Percentiles rank a stretch among this genome's conserved stretches.
Conservation (phyloP, 2,888 invertebrate species). For the Athripsodes cinereus region DNA sequence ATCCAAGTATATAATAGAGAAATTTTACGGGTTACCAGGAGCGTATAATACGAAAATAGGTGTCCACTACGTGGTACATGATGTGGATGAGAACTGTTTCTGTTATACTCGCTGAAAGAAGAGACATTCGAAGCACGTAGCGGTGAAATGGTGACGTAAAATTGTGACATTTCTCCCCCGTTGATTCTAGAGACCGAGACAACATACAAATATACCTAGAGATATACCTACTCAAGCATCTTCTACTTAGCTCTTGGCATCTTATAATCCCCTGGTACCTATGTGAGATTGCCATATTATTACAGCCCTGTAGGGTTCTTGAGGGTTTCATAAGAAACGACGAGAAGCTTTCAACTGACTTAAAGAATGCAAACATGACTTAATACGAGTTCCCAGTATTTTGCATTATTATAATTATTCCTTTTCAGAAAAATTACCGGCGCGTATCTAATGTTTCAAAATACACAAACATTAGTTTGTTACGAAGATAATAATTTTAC, state of each 20-base stretch:
- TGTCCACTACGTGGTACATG: too few species aligned
- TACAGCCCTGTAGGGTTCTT: background rate
- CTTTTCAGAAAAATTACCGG: too few species aligned
- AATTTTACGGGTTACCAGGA: too few species aligned
- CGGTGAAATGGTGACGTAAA: conserved; percentile 18
- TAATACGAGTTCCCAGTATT: background rate
- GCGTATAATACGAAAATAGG: too few species aligned
- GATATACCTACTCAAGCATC: background rate
- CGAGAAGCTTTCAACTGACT: background rate
- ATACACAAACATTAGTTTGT: too few species aligned
- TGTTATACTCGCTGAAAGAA: background rate
- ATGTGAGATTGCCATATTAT: background rate
- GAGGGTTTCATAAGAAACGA: background rate
- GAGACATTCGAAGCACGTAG: conserved; percentile 15
- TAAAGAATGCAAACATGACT: background rate
- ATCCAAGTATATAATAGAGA: too few species aligned
- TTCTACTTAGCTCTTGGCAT: background rate
- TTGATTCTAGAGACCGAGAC: background rate
- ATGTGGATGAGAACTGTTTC: too few species aligned
- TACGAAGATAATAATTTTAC: too few species aligned
- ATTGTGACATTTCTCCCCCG: conserved; percentile 9
- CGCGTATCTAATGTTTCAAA: too few species aligned
- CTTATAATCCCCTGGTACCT: background rate
- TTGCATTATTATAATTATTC: too few species aligned
- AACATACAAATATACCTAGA: background rate